Base-by-base conservation (phyloP, 2,888 invertebrate genomes). In the Coleophora deauratella region DNA sequence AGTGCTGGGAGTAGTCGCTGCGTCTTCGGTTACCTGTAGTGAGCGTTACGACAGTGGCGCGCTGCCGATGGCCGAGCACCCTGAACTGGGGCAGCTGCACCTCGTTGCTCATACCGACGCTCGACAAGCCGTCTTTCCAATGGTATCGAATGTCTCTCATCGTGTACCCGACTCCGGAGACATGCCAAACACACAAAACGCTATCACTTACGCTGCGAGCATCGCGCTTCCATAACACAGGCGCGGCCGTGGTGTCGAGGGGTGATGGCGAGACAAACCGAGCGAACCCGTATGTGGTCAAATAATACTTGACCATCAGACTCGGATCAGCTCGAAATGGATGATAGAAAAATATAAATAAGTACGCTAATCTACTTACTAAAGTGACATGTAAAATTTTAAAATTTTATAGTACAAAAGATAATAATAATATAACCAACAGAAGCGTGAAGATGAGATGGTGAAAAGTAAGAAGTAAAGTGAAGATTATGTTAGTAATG, bases 101-200 rank as follows among this genome's bases (percentile, higher is more conserved):
- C 88, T 96, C 95, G 87, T 91, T 93, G 91, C 94, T 94, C 90
- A 97, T 95, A 87, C 95, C 95, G 88, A 97, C 96, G 88, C 96
- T 95, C 87, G 91, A 91, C 85, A 90, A 90, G 80, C 95, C 96
- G 88, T 94, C 91, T 89, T 93, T 93, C 97, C 97, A 97, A 90
- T 93, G 93, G 91, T 97, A 97, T 87, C 94, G 93, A 90, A 96
- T 96, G 91, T 96, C 96, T 91, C 93, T 93, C 95, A 95, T 96
- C 90, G 96, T 96, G 93, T 96, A 96, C 91, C 96, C 96, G 93
- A 96, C 96, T 96, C 88, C 86, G 85, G 82, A 85, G 85, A 84
- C 86, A 86, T 86, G 86, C 74, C 85, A 84, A 84, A 85, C 81
- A 85, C 79, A 85, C 84, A 85, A 82, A 84, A 85, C 77, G 84